Conservation (phyloP, 2,888 invertebrate genomes). For the Caenorhabditis doughertyi region DNA sequence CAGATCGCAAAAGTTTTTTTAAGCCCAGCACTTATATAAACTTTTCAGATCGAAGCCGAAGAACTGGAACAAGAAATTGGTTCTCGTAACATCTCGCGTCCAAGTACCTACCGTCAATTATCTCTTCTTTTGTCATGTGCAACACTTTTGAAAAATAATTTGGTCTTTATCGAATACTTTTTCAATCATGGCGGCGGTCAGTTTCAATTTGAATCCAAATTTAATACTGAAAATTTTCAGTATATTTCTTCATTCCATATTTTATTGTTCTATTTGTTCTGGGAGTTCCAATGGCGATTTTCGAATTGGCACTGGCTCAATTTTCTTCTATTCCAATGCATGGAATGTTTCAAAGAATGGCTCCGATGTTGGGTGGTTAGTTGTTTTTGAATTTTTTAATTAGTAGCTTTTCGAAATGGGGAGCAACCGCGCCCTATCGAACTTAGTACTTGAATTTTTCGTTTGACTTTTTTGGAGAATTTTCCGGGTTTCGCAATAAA, state of each 20-base stretch:
- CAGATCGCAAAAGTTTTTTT: too few relatives aligned
- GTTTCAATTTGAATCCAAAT: background rate
- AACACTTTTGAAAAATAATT: conserved; percentile 50
- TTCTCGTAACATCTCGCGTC: conserved; percentile 40
- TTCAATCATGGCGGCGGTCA: conserved; percentile 55
- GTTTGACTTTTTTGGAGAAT: too few relatives aligned
- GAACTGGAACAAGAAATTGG: conserved; percentile 59
- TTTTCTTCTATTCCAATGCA: conserved; percentile 51
- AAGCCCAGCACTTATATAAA: too few relatives aligned
- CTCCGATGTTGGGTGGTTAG: conserved; percentile 40
- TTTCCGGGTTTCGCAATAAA: too few relatives aligned
- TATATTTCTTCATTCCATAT: conserved; percentile 50
- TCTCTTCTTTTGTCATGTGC: conserved; percentile 39
- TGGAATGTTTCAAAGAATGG: conserved; percentile 34
- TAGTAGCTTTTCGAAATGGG: background rate
- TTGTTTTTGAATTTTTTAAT: too few relatives aligned
- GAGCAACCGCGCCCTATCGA: too few relatives aligned
- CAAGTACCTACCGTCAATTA: conserved; percentile 42
- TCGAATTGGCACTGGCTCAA: conserved; percentile 57
- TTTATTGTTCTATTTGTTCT: conserved; percentile 40
- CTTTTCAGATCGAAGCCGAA: conserved; percentile 50
- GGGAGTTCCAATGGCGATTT: conserved; percentile 58
- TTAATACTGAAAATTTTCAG: too few relatives aligned
- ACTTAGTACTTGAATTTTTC: too few relatives aligned
- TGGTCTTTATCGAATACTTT: conserved; percentile 59